These are phyloP conservation scores for Metopolophium dirhodum DNA, from an alignment of 1,140 invertebrate genomes.

Conservation along the genomic window DNA sequence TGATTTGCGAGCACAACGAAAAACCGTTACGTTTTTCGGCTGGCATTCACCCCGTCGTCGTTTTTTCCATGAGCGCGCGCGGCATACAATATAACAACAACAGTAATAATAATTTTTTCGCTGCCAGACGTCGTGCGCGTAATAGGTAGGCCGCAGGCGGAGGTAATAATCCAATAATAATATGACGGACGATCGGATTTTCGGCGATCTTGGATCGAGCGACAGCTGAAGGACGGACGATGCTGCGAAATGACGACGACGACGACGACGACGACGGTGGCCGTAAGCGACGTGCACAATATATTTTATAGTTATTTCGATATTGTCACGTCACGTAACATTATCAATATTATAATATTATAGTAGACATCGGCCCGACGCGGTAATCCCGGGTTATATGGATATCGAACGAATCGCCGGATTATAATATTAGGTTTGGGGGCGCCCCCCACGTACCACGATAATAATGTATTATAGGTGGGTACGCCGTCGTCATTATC, in stretches of 20 bases:
- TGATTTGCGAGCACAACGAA: background rate
- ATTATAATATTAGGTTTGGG: too few relatives aligned
- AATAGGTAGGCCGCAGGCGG: too few relatives aligned
- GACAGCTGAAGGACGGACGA: background rate
- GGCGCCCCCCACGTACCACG: too few relatives aligned
- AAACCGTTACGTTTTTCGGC: constrained; percentile 25
- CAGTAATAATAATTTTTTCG: background rate
- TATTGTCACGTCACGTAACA: too few relatives aligned
- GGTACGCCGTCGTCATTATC: too few relatives aligned
- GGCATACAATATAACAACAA: background rate
- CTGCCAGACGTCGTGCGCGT: background rate
- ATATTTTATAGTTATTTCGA: background rate
- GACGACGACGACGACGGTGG: background rate
- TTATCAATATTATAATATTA: background rate
- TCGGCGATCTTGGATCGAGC: background rate
- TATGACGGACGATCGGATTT: background rate
- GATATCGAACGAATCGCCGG: too few relatives aligned
- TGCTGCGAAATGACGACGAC: background rate
- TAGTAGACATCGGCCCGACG: too few relatives aligned
- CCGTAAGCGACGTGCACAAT: background rate
- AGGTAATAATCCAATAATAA: background rate
- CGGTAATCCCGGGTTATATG: too few relatives aligned
- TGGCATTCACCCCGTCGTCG: background rate
- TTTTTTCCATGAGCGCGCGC: constrained; percentile 18
- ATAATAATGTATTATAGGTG: too few relatives aligned